Evolutionary conservation across 2,113 vertebrate species (phyloP).

Genomic region (Grus americana): DNA sequence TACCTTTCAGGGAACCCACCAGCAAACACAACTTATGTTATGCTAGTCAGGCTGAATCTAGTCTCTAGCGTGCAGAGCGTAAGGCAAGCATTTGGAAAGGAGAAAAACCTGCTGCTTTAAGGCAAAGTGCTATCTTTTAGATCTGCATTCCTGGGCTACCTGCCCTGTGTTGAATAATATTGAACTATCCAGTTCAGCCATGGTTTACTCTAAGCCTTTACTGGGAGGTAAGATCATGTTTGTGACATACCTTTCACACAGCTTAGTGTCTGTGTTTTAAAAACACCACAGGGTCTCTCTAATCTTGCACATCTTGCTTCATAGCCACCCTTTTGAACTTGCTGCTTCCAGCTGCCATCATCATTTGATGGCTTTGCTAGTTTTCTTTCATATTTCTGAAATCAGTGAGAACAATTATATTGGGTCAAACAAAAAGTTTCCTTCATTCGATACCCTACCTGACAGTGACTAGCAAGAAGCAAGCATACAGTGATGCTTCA

Average conservation of each 20-base stretch:
- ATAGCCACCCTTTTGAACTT: not conserved
- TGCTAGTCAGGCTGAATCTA: not conserved
- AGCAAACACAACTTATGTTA: not conserved
- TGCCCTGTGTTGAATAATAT: not conserved
- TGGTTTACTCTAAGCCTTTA: constrained; percentile 28
- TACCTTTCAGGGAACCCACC: not conserved
- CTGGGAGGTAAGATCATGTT: not conserved
- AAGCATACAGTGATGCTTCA: not conserved
- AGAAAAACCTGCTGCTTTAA: constrained; percentile 49
- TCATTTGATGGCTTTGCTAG: not conserved
- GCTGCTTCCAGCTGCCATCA: not conserved
- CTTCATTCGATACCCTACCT: not conserved
- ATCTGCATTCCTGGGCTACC: constrained; percentile 38
- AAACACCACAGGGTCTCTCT: not conserved
- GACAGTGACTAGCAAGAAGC: not conserved
- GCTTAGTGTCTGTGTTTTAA: not conserved
- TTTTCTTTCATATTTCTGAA: not conserved
- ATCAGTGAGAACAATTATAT: not conserved
- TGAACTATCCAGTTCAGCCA: not conserved
- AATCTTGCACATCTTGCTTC: not conserved
- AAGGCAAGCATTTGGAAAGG: not conserved
- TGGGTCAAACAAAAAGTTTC: not conserved
- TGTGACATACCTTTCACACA: not conserved
- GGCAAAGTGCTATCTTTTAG: constrained; percentile 15
- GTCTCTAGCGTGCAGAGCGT: not conserved